These are phyloP conservation scores for Acanthurus tractus DNA, from an alignment of 2,797 vertebrate species.

Conservation along the genomic window DNA sequence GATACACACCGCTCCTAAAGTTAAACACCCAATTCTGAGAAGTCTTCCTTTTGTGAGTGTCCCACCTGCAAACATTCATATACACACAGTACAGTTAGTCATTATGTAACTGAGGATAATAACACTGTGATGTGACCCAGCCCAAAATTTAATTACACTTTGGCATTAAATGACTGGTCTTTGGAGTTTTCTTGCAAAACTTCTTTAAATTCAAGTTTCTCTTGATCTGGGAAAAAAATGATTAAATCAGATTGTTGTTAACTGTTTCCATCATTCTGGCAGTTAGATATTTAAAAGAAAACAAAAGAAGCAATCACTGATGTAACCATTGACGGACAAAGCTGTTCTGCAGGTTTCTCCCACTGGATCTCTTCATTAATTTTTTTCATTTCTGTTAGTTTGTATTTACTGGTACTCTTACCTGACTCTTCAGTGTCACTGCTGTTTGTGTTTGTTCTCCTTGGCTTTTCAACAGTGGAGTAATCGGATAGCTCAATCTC, in stretches of 20 bases:
- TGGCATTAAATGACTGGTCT: background rate
- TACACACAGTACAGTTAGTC: background rate
- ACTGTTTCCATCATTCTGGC: background rate
- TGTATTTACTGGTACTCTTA: conserved; percentile 29
- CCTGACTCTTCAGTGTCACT: conserved; percentile 25
- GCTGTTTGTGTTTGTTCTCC: accelerated
- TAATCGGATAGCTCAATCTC: conserved; percentile 46
- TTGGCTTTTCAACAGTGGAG: accelerated
- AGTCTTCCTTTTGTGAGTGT: conserved; percentile 38
- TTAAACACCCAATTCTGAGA: conserved; percentile 38
- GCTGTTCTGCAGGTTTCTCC: background rate
- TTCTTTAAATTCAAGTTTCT: background rate
- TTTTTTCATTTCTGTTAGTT: background rate
- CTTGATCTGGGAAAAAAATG: conserved; percentile 1
- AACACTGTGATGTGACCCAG: background rate
- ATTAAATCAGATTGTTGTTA: background rate
- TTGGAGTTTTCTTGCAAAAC: background rate
- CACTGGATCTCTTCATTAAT: background rate
- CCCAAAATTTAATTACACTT: background rate
- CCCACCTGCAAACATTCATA: background rate
- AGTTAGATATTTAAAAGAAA: background rate
- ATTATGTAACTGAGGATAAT: background rate
- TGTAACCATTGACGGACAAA: background rate
- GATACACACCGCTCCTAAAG: conserved; percentile 54
- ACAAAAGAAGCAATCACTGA: background rate